phyloP scores from a whole-genome alignment of 2,888 invertebrate genomes.

The Cenopis cana region DNA sequence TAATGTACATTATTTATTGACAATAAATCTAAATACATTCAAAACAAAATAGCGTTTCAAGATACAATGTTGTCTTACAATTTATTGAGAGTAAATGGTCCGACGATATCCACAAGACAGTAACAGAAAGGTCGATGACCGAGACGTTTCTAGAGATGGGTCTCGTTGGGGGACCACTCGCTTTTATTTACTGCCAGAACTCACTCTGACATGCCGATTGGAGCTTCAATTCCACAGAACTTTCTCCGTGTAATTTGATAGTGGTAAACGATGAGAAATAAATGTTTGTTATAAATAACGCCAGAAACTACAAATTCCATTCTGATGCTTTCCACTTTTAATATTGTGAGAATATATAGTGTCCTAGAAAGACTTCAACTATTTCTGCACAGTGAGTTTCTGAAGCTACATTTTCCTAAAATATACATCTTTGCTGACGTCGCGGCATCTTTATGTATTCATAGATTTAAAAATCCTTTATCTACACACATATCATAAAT shows the following conservation, averaged over 20 bases:
- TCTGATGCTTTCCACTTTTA: neutral
- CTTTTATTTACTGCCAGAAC: neutral
- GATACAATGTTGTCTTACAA: neutral
- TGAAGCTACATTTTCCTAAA: neutral
- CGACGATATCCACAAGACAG: neutral
- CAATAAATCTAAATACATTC: neutral
- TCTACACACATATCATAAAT: no score
- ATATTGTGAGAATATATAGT: neutral
- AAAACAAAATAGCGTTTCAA: neutral
- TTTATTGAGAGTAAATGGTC: slow-evolving; percentile 1
- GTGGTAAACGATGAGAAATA: neutral
- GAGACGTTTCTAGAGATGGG: slow-evolving; percentile 4
- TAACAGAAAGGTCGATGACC: slow-evolving; percentile 4
- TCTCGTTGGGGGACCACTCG: slow-evolving; percentile 4
- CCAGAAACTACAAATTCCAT: neutral
- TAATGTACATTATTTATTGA: neutral
- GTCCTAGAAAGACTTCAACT: neutral
- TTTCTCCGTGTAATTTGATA: neutral
- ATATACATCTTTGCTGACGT: neutral
- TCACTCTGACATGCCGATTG: slow-evolving; percentile 6
- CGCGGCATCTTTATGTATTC: neutral
- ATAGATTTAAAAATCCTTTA: no score
- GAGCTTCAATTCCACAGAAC: neutral
- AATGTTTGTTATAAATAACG: neutral
- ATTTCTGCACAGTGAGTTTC: neutral